Conservation (phyloP, 2,113 vertebrate genomes). For the Sapajus apella region DNA sequence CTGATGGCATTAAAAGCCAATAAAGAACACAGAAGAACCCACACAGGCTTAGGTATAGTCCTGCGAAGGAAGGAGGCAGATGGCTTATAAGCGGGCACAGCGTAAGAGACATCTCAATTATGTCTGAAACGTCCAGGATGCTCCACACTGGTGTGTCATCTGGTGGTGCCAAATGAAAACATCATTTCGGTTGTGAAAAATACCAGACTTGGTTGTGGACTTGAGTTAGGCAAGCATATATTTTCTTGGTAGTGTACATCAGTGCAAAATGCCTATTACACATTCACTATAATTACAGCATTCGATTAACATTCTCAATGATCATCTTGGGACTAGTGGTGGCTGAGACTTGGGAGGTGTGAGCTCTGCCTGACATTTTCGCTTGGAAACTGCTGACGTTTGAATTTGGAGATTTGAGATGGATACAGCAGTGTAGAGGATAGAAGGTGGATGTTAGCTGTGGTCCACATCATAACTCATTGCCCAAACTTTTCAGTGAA, state of each 20-base stretch:
- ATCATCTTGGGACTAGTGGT: slow-evolving; percentile 62
- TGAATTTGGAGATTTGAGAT: slow-evolving; percentile 12
- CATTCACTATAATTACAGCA: slow-evolving; percentile 74
- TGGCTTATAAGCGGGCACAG: slow-evolving; percentile 24
- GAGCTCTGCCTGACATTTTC: slow-evolving; percentile 47
- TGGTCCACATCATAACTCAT: neutral
- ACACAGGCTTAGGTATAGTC: neutral
- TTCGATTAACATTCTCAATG: slow-evolving; percentile 79
- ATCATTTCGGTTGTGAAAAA: slow-evolving; percentile 72
- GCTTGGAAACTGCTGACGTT: slow-evolving; percentile 36
- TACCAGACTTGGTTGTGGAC: slow-evolving; percentile 73
- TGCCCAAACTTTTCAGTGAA: neutral
- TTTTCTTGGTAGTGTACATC: slow-evolving; percentile 76
- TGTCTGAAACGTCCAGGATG: slow-evolving; percentile 60
- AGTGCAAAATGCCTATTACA: slow-evolving; percentile 77
- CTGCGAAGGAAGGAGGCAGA: slow-evolving; percentile 31
- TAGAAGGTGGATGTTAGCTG: neutral
- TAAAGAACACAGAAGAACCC: neutral
- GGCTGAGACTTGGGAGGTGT: slow-evolving; percentile 50
- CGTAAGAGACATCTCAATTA: slow-evolving; percentile 52
- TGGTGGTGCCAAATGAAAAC: slow-evolving; percentile 69
- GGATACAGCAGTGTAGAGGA: neutral
- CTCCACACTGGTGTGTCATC: slow-evolving; percentile 58
- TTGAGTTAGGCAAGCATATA: slow-evolving; percentile 78
- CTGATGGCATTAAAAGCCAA: slow-evolving; percentile 30